phyloP scores from a whole-genome alignment of 2,113 vertebrate genomes.

The Passer montanus region DNA sequence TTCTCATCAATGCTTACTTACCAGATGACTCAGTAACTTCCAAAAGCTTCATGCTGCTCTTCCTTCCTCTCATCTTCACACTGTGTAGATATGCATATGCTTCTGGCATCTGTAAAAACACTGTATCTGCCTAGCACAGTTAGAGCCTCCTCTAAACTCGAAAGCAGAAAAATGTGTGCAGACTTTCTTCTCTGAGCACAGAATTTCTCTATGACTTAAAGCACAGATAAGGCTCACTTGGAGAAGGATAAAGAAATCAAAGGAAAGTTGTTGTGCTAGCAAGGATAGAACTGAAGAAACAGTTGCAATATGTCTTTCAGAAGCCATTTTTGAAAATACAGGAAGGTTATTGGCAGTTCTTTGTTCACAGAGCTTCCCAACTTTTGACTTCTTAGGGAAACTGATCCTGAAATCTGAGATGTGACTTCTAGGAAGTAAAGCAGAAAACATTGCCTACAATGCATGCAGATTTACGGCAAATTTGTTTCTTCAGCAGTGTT shows the following conservation, averaged over 20 bases:
- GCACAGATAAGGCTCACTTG: background rate
- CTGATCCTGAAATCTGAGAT: background rate
- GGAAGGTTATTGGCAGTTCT: background rate
- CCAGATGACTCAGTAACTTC: constrained; percentile 45
- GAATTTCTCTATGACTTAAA: background rate
- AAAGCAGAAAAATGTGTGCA: background rate
- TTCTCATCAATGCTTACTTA: constrained; percentile 18
- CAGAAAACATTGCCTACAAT: background rate
- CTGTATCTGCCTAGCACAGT: constrained; percentile 3
- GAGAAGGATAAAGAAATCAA: background rate
- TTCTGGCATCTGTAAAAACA: constrained; percentile 47
- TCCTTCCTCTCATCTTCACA: constrained; percentile 25
- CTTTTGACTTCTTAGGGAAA: background rate
- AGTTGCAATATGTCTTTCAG: background rate
- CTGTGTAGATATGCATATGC: constrained; percentile 13
- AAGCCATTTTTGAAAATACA: background rate
- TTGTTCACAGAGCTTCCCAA: background rate
- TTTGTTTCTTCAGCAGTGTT: background rate
- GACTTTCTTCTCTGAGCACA: background rate
- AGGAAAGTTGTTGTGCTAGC: background rate
- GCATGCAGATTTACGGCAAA: background rate
- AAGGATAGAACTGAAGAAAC: background rate
- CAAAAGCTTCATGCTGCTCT: constrained; percentile 38
- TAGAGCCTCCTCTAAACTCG: background rate
- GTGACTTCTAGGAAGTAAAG: background rate